Conservation (phyloP, 2,113 vertebrate genomes). For the Oxygymnocypris stewartii region DNA sequence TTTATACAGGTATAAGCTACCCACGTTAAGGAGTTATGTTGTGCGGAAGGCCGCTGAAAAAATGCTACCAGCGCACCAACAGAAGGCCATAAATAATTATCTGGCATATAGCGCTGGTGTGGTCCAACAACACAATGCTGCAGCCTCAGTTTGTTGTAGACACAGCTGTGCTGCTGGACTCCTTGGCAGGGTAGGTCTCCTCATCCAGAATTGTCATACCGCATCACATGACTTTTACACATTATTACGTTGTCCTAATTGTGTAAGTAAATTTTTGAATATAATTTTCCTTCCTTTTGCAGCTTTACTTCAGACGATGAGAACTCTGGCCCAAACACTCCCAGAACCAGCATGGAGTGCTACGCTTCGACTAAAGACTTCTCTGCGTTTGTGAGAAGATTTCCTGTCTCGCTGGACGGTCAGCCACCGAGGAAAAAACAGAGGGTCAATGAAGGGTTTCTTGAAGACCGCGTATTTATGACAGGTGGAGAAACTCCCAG, state of each 20-base stretch:
- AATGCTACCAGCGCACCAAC: not conserved
- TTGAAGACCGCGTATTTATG: not conserved
- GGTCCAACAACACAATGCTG: too few relatives aligned
- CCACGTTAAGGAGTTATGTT: not conserved
- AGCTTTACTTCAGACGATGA: not conserved
- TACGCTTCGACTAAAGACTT: not conserved
- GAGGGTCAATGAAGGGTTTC: not conserved
- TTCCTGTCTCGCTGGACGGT: not conserved
- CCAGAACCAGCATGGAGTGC: not conserved
- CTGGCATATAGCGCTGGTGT: not conserved
- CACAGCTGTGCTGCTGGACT: constrained; percentile 1
- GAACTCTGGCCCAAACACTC: too few relatives aligned
- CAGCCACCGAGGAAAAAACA: not conserved
- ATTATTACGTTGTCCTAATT: too few relatives aligned
- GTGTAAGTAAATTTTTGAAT: too few relatives aligned
- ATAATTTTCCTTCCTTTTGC: not conserved
- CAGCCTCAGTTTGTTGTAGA: not conserved
- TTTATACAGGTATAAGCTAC: not conserved
- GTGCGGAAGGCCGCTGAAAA: not conserved
- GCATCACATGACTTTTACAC: too few relatives aligned
- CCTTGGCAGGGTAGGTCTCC: not conserved
- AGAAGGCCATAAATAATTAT: not conserved
- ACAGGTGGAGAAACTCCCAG: constrained; percentile 2
- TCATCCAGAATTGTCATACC: not conserved
- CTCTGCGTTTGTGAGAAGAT: not conserved